A percentile compares a stretch with the other conserved stretches of the same genome.
Conservation (phyloP, 2,888 invertebrate genomes). For the Odontocerum albicorne region DNA sequence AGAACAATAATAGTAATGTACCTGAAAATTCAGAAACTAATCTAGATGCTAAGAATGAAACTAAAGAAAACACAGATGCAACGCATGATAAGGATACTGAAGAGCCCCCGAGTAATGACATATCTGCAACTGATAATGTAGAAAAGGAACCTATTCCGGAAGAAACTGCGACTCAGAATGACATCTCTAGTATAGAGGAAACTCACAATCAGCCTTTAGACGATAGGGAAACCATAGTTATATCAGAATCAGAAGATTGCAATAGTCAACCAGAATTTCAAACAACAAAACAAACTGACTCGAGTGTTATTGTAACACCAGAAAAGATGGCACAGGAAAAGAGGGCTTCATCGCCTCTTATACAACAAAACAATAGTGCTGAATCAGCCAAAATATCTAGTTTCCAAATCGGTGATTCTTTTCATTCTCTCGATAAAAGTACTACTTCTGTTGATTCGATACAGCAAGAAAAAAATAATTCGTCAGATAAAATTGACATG, state of each 20-base stretch:
- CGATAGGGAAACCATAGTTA: slow-evolving; percentile 54
- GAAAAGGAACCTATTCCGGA: background rate
- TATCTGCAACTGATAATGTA: background rate
- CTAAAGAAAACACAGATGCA: background rate
- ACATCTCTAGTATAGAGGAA: no score
- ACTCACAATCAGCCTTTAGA: slow-evolving; percentile 40
- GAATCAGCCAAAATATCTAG: slow-evolving; percentile 7
- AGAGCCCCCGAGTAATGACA: background rate
- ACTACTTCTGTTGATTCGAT: slow-evolving; percentile 46
- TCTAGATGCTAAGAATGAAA: background rate
- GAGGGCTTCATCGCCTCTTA: background rate
- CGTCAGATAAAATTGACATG: slow-evolving; percentile 44
- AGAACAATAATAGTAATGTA: background rate
- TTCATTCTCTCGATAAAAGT: slow-evolving; percentile 41
- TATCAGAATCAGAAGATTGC: slow-evolving; percentile 56
- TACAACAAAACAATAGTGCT: background rate
- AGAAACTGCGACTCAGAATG: background rate
- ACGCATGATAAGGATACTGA: background rate
- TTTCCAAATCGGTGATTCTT: slow-evolving; percentile 29
- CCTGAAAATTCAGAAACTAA: background rate
- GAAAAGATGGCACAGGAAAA: slow-evolving; percentile 20
- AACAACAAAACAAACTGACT: slow-evolving; percentile 11
- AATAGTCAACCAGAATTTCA: slow-evolving; percentile 45
- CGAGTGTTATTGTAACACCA: slow-evolving; percentile 23
- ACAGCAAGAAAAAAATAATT: slow-evolving; percentile 46